Evolutionary conservation across 2,888 invertebrate genomes (phyloP), one percentile per base, ranked within the genome.

Genomic region (Neoitamus cyanurus): DNA sequence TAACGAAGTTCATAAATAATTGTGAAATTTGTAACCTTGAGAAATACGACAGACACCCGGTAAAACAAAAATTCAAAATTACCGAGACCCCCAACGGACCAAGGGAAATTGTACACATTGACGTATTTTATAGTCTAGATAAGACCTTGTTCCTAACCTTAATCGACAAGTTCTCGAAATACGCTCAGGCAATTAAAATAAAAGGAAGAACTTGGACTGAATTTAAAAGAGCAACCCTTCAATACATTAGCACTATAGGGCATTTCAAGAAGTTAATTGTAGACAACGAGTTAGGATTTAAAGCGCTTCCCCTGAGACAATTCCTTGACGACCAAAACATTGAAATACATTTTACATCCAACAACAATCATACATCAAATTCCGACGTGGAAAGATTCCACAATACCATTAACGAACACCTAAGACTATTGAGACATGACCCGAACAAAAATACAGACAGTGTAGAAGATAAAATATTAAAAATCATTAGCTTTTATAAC

Each of bases 121-220:
- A 84, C 36, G 42, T 84, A 30, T 75, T 78, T 42, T 78, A 28
- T 34, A 73, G 73, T 15, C 13, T 73, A 34, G 34, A 73, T 13
- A 73, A 30, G 58, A 48, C 42, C 13, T 58, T 31, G 7, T 84
- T 37, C 70, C 15, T 84, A 7, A 84, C 80, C 0, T n/a, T 80
- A 3, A 82, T 84, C 3, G 84, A 84, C 28, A 84, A 82, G 31
- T 58, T 84, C 70, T 84, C 46, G 2, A 83, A 83, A 34, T 36
- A 36, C 68, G 83, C 70, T 2, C 70, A 83, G 20, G 83, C 83
- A 20, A 83, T 83, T 6, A 20, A 69, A 25, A 31, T 83, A 1
- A 69, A 36, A 36, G 36, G 37, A 13, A 73, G 37, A 73, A 73
- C 69, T 7, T 83, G 72, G 83, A 69, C 42, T 1, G 83, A 83